Conservation (phyloP, 1,140 invertebrate species). For the Drosophila orosa region DNA sequence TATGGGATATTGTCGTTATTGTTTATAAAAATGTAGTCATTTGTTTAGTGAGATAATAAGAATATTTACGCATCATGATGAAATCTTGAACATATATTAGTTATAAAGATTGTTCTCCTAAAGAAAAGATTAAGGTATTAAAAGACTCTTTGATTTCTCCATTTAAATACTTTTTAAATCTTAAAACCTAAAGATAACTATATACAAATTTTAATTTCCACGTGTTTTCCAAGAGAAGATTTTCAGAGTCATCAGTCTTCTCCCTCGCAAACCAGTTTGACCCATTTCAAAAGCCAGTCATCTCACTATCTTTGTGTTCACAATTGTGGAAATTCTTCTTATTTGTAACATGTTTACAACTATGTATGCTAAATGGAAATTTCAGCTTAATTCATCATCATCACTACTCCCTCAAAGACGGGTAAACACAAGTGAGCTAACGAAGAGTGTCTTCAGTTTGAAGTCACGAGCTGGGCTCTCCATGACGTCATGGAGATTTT, state of each 20-base stretch:
- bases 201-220: too few relatives aligned
- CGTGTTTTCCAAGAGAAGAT: neutral
- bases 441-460: conserved; percentile 38
- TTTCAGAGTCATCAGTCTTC: too few relatives aligned
- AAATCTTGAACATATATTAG: neutral
- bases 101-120: neutral
- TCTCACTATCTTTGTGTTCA: conserved; percentile 11
- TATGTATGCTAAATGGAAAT: conserved; percentile 60
- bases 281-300: conserved; percentile 9
- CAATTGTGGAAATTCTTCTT: conserved; percentile 28
- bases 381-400: conserved; percentile 24
- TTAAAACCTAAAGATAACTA: neutral
- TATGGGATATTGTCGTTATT: neutral
- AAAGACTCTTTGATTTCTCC: neutral
- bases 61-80: conserved; percentile 5
- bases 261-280: conserved; percentile 22
- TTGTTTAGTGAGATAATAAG: neutral
- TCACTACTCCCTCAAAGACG: conserved; percentile 9
- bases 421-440: conserved; percentile 9
- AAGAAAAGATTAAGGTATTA: neutral
- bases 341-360: conserved; percentile 59
- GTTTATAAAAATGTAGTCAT: neutral
- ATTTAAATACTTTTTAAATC: too few relatives aligned
- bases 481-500: conserved; percentile 70
- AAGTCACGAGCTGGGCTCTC: conserved; percentile 47